Conservation (phyloP, 2,888 invertebrate species). For the Limnephilus marmoratus region DNA sequence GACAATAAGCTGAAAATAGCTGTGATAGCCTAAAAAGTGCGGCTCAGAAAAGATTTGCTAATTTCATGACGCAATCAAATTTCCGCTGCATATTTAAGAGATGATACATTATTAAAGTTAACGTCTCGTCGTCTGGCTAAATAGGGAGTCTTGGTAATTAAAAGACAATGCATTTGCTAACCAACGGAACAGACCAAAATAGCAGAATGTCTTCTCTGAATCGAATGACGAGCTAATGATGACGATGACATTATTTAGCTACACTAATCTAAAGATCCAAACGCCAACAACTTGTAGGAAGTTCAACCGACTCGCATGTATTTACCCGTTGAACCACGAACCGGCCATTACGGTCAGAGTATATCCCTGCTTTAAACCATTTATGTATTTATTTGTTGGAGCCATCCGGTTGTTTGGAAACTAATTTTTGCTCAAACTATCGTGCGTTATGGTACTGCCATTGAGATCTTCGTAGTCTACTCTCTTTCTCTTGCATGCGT, state of each 20-base stretch:
- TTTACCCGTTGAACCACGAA: conserved; percentile 2
- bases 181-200: neutral
- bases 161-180: neutral
- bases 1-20: neutral
- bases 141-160: neutral
- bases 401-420: conserved; percentile 12
- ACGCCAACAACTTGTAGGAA: neutral
- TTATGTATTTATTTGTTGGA: neutral
- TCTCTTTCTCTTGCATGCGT: neutral
- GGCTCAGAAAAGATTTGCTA: neutral
- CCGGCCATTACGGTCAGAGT: neutral
- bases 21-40: neutral
- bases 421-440: neutral
- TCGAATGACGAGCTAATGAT: neutral
- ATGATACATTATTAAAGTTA: neutral
- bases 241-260: neutral
- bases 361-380: neutral
- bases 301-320: neutral
- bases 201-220: neutral
- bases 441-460: neutral
- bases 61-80: neutral
- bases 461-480: neutral
- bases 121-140: neutral
- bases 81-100: neutral
- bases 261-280: neutral